Percentiles rank a stretch among this genome's conserved stretches.
Evolutionary conservation across 2,113 vertebrate genomes (phyloP).

Genomic region (Seriola dumerili): DNA sequence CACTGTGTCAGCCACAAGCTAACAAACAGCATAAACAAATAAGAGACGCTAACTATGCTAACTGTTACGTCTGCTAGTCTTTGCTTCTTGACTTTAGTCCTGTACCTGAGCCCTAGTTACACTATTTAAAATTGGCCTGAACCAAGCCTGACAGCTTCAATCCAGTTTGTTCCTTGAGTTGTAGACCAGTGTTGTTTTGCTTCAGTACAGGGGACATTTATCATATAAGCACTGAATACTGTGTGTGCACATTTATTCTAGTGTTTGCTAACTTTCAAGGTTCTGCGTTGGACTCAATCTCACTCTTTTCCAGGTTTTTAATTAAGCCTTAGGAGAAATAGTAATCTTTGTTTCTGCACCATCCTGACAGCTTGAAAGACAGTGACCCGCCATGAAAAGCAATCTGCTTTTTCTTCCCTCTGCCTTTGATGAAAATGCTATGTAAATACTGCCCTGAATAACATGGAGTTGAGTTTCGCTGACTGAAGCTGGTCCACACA

Average conservation of each 20-base stretch:
- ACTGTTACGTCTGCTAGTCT: no score
- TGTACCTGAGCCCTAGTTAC: neutral
- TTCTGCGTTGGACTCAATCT: neutral
- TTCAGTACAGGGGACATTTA: neutral
- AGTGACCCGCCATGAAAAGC: constrained; percentile 26
- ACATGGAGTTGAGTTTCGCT: constrained; percentile 33
- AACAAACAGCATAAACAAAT: no score
- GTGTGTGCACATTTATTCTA: neutral
- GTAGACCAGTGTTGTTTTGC: neutral
- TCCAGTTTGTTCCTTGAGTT: neutral
- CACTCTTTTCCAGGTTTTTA: constrained; percentile 15
- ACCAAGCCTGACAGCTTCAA: neutral
- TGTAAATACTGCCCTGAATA: constrained; percentile 48
- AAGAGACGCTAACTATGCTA: no score
- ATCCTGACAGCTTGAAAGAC: constrained; percentile 5
- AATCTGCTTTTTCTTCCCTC: constrained; percentile 14
- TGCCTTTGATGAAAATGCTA: constrained; percentile 31
- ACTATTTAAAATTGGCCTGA: neutral
- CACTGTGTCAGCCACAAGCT: no score
- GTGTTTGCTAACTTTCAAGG: neutral
- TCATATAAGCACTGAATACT: neutral
- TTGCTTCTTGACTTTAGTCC: neutral
- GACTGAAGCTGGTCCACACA: neutral
- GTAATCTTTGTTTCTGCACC: constrained; percentile 17
- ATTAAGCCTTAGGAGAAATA: constrained; percentile 28